Conservation (phyloP, 2,797 vertebrate genomes). For the Sebastes itinus region DNA sequence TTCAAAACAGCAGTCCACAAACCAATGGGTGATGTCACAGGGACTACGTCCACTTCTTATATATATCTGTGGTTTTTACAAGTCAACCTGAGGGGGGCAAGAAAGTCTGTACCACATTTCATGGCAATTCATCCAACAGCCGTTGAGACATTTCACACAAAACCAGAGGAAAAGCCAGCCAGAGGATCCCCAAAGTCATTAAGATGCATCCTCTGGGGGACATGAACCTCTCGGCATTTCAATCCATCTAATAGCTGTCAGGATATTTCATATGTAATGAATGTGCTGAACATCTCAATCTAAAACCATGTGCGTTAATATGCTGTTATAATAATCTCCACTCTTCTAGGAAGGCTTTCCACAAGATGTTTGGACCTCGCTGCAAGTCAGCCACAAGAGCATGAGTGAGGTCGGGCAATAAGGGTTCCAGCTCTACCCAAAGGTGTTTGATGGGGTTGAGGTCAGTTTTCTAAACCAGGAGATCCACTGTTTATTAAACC, state of each 20-base stretch:
- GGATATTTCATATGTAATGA: neutral
- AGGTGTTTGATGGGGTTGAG: neutral
- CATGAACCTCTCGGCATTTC: neutral
- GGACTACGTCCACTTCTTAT: too few species aligned
- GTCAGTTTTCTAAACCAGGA: neutral
- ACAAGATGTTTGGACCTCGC: neutral
- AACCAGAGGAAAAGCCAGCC: neutral
- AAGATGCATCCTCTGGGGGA: neutral
- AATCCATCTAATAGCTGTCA: neutral
- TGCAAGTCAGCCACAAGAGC: neutral
- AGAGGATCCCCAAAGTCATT: neutral
- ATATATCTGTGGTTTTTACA: neutral
- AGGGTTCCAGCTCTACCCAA: neutral
- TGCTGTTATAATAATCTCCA: neutral
- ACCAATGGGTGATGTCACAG: too few species aligned
- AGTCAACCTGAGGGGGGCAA: neutral
- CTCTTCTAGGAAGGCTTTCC: neutral
- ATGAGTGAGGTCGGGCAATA: neutral
- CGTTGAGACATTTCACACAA: neutral
- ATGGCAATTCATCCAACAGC: too few species aligned
- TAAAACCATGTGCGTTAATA: neutral
- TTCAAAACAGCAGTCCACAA: accelerated
- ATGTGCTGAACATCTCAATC: neutral
- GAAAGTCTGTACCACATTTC: neutral
- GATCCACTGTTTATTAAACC: neutral